These are phyloP conservation scores for Antheraea yamamai DNA, from an alignment of 2,888 invertebrate species.

Conservation along the genomic window DNA sequence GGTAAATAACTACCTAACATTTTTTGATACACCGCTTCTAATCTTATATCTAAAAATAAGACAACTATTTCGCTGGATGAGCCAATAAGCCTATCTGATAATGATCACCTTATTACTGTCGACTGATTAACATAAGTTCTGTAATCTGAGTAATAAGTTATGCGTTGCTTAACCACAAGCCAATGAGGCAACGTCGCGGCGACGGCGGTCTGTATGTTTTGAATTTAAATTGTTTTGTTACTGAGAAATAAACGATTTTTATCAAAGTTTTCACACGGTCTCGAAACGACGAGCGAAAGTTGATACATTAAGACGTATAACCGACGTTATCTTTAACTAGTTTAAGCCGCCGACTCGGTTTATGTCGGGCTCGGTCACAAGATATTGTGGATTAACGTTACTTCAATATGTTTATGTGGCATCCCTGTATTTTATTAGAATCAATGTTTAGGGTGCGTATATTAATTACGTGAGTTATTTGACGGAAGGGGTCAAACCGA, in stretches of 20 bases:
- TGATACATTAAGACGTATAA: slow-evolving; percentile 10
- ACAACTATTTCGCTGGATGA: not conserved
- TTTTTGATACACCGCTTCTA: too few species aligned
- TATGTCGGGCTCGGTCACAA: not conserved
- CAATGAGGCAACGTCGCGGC: slow-evolving; percentile 1
- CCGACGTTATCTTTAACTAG: not conserved
- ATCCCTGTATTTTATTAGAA: too few species aligned
- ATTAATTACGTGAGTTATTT: too few species aligned
- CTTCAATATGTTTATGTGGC: too few species aligned
- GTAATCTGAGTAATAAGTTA: not conserved
- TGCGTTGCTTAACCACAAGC: not conserved
- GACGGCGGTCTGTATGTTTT: slow-evolving; percentile 18
- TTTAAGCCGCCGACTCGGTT: not conserved
- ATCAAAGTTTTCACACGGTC: slow-evolving; percentile 14
- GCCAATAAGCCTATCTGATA: not conserved
- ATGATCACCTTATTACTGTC: not conserved
- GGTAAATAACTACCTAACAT: too few species aligned
- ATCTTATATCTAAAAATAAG: too few species aligned
- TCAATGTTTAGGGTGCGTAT: too few species aligned
- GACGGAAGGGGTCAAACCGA: too few species aligned
- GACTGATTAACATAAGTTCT: slow-evolving; percentile 2
- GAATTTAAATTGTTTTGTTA: slow-evolving; percentile 16
- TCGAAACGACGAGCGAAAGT: slow-evolving; percentile 2
- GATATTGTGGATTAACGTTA: too few species aligned
- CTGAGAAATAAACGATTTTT: slow-evolving; percentile 8